A percentile compares a stretch with the other conserved stretches of the same genome.
phyloP scores from a whole-genome alignment of 1,140 invertebrate genomes.

The Arctopsyche grandis region DNA sequence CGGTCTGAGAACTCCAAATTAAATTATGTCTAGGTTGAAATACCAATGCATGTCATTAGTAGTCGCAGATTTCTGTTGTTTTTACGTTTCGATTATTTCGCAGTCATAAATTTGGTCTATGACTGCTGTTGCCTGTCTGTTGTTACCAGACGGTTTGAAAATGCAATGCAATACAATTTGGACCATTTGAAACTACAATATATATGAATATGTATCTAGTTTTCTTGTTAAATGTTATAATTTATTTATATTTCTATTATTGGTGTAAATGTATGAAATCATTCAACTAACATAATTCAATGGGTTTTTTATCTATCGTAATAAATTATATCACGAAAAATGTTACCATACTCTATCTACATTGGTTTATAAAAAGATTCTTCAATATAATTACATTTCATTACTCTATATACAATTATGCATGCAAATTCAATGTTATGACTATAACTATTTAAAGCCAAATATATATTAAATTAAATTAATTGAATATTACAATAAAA shows the following conservation, averaged over 20 bases:
- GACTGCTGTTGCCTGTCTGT: slow-evolving; percentile 19
- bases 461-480: slow-evolving; percentile 3
- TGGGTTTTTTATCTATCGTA: slow-evolving; percentile 12
- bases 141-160: slow-evolving; percentile 31
- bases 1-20: neutral
- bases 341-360: neutral
- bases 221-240: slow-evolving; percentile 52
- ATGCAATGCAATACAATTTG: slow-evolving; percentile 54
- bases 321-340: slow-evolving; percentile 7
- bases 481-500: too few species aligned
- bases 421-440: slow-evolving; percentile 2
- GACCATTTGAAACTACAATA: slow-evolving; percentile 45
- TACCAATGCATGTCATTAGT: neutral
- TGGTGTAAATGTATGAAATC: slow-evolving; percentile 16
- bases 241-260: slow-evolving; percentile 36
- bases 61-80: too few species aligned
- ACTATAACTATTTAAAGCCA: slow-evolving; percentile 13
- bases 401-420: neutral
- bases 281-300: slow-evolving; percentile 4
- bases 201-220: slow-evolving; percentile 30
- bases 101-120: slow-evolving; percentile 24
- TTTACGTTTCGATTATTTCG: neutral
- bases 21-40: slow-evolving; percentile 3
- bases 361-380: neutral
- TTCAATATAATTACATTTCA: neutral